Percentiles rank a stretch among this genome's conserved stretches.
These are phyloP conservation scores for Brienomyrus brachyistius DNA, from an alignment of 2,113 vertebrate species.

Conservation along the genomic window DNA sequence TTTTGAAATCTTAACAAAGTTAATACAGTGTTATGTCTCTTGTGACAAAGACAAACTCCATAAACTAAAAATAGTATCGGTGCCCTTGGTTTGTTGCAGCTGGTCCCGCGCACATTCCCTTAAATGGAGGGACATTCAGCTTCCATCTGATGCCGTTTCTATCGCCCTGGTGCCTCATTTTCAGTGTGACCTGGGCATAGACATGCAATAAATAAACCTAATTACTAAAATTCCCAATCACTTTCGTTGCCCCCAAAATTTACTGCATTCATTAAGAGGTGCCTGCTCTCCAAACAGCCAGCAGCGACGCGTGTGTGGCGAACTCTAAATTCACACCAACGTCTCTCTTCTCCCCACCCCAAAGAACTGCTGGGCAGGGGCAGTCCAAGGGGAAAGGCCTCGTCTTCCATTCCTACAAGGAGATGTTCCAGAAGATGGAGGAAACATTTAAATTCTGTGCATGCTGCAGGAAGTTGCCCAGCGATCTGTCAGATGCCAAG, in stretches of 20 bases:
- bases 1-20: background rate
- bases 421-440: constrained; percentile 91
- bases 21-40: background rate
- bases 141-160: background rate
- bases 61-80: constrained; percentile 4
- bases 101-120: background rate
- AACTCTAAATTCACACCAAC: background rate
- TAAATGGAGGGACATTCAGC: constrained; percentile 11
- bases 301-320: background rate
- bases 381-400: constrained; percentile 42
- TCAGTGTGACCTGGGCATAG: background rate
- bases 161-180: background rate
- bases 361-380: constrained; percentile 61
- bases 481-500: constrained; percentile 57
- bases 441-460: constrained; percentile 79
- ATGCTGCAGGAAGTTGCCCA: constrained; percentile 63
- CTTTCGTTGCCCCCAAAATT: background rate
- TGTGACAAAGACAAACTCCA: background rate
- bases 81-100: background rate
- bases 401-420: constrained; percentile 63
- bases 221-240: background rate
- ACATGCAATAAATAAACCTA: background rate
- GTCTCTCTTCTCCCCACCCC: background rate
- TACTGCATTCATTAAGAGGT: background rate
- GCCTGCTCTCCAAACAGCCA: background rate